Evolutionary conservation across 1,140 invertebrate species (phyloP).

Genomic region (Lepidurus couesii): DNA sequence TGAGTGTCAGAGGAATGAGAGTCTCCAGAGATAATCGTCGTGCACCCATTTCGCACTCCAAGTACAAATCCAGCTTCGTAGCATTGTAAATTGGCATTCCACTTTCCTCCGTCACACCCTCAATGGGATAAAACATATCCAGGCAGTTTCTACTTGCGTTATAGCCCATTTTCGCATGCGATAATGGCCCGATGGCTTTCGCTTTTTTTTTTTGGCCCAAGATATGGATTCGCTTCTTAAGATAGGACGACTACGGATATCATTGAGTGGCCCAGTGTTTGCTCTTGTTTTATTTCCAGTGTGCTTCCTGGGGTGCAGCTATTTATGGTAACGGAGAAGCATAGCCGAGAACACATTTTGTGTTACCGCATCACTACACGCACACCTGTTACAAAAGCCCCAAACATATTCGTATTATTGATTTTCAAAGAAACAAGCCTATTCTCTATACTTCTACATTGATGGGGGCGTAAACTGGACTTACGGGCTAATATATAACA

Average conservation of each 20-base stretch:
- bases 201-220: not conserved
- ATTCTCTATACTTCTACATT: not conserved
- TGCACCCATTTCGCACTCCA: conserved; percentile 42
- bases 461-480: no score
- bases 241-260: not conserved
- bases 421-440: not conserved
- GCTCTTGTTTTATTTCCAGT: not conserved
- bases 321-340: not conserved
- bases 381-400: not conserved
- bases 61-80: conserved; percentile 35
- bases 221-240: not conserved
- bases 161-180: not conserved
- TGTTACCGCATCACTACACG: not conserved
- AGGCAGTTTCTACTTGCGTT: not conserved
- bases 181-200: not conserved
- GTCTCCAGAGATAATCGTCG: conserved; percentile 41
- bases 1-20: conserved; percentile 47
- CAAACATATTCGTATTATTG: not conserved
- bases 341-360: not conserved
- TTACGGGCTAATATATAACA: no score
- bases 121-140: conserved; percentile 2
- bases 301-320: not conserved
- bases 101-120: not conserved
- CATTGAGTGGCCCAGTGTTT: not conserved
- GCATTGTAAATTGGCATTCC: not conserved